phyloP scores from a whole-genome alignment of 2,888 invertebrate species.

The Eugnorisma glareosa region DNA sequence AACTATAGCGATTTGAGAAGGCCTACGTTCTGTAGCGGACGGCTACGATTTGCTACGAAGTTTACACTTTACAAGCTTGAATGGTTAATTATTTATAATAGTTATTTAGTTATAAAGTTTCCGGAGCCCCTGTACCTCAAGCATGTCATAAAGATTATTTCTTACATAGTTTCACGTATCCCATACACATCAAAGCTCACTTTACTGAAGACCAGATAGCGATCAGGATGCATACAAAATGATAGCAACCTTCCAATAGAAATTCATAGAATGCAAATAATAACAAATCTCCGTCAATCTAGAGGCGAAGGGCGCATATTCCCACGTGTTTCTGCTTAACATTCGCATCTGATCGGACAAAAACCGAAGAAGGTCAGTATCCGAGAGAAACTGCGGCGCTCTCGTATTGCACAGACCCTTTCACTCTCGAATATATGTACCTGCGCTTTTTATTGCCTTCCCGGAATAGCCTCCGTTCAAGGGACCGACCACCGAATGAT shows the following conservation, averaged over 20 bases:
- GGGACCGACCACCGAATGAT: constrained; percentile 67
- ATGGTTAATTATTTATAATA: neutral
- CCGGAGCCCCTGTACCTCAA: neutral
- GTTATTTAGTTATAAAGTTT: neutral
- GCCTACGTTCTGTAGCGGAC: neutral
- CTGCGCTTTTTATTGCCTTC: constrained; percentile 89
- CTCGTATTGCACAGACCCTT: constrained; percentile 90
- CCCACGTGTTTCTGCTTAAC: constrained; percentile 88
- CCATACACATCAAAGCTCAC: constrained; percentile 21
- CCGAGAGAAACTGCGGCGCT: constrained; percentile 84
- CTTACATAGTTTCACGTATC: constrained; percentile 12
- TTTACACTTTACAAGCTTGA: neutral
- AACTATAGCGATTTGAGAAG: neutral
- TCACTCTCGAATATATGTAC: constrained; percentile 87
- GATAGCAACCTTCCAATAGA: constrained; percentile 46
- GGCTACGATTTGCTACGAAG: neutral
- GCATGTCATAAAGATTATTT: neutral
- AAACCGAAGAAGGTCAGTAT: constrained; percentile 87
- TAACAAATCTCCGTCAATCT: constrained; percentile 79
- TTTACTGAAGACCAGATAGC: constrained; percentile 48
- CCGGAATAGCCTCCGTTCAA: constrained; percentile 81
- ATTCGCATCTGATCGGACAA: constrained; percentile 86
- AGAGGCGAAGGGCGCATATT: constrained; percentile 76
- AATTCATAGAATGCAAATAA: constrained; percentile 83
- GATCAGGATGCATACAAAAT: constrained; percentile 51